A percentile compares a stretch with the other conserved stretches of the same genome.
These are phyloP conservation scores for Cephus sareptanus DNA, from an alignment of 2,888 invertebrate genomes.

Conservation along the genomic window DNA sequence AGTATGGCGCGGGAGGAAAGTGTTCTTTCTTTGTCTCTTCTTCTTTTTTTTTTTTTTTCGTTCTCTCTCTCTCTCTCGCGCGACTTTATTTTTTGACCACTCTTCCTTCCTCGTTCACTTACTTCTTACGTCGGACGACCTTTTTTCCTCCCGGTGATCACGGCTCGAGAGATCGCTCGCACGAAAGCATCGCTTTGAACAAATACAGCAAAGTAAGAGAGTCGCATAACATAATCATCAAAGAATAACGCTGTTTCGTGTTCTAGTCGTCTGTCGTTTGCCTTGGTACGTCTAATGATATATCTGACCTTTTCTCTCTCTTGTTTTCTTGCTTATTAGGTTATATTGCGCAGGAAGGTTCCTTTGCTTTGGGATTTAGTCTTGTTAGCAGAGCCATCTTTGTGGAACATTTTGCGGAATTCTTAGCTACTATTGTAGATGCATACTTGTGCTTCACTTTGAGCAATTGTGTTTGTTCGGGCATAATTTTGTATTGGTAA, in stretches of 20 bases:
- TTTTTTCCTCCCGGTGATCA: conserved; percentile 12
- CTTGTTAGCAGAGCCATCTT: not conserved
- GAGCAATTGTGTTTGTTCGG: not conserved
- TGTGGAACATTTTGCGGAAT: not conserved
- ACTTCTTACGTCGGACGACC: conserved; percentile 1
- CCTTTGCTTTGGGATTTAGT: not conserved
- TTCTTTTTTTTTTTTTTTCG: not conserved
- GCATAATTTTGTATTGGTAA: not conserved
- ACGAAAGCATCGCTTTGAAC: not conserved
- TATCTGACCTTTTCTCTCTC: not conserved
- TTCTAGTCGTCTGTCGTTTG: not conserved
- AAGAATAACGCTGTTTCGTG: not conserved
- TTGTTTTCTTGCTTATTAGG: no score
- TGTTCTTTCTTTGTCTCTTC: conserved; percentile 1
- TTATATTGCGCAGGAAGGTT: no score
- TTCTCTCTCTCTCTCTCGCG: conserved; percentile 25
- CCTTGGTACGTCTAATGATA: not conserved
- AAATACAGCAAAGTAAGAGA: not conserved
- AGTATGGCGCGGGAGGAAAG: no score
- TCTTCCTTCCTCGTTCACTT: not conserved
- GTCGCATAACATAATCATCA: not conserved
- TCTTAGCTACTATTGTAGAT: not conserved
- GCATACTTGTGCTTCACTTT: not conserved
- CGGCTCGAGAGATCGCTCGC: not conserved
- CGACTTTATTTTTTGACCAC: not conserved